phyloP scores from a whole-genome alignment of 2,797 vertebrate genomes.

The Champsocephalus gunnari region DNA sequence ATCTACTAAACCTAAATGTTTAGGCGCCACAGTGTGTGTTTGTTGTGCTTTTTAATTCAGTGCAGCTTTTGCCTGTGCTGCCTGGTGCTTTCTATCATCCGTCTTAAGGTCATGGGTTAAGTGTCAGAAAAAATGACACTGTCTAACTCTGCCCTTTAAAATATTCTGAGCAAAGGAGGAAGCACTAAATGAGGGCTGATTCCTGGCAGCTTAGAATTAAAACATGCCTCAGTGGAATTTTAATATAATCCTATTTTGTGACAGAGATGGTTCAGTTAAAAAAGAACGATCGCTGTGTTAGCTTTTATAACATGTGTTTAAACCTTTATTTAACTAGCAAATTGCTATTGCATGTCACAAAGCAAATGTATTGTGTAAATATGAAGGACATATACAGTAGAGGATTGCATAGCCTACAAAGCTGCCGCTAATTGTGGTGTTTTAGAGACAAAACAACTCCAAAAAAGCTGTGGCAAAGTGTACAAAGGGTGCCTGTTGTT shows the following conservation, averaged over 20 bases:
- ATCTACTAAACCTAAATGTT: neutral
- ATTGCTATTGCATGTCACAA: neutral
- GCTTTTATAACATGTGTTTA: slow-evolving; percentile 11
- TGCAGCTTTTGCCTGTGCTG: slow-evolving; percentile 43
- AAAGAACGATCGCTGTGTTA: neutral
- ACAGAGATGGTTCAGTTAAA: slow-evolving; percentile 2
- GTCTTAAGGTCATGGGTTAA: slow-evolving; percentile 73
- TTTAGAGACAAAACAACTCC: slow-evolving; percentile 66
- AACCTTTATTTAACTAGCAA: slow-evolving; percentile 16
- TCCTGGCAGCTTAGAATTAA: slow-evolving; percentile 42
- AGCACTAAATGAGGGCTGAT: slow-evolving; percentile 38
- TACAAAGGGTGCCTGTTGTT: slow-evolving; percentile 73
- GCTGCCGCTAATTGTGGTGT: slow-evolving; percentile 58
- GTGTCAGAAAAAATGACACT: slow-evolving; percentile 68
- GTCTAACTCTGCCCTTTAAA: slow-evolving; percentile 67
- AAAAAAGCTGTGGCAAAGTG: slow-evolving; percentile 57
- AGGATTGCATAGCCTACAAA: slow-evolving; percentile 59
- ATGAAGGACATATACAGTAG: slow-evolving; percentile 10
- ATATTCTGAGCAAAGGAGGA: slow-evolving; percentile 41
- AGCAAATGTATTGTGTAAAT: slow-evolving; percentile 34
- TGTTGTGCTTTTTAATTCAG: slow-evolving; percentile 41
- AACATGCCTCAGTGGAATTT: slow-evolving; percentile 31
- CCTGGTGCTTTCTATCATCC: slow-evolving; percentile 50
- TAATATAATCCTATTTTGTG: slow-evolving; percentile 16
- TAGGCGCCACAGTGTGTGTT: slow-evolving; percentile 1